Conservation (phyloP, 2,888 invertebrate species). For the Stenodema calcarata region DNA sequence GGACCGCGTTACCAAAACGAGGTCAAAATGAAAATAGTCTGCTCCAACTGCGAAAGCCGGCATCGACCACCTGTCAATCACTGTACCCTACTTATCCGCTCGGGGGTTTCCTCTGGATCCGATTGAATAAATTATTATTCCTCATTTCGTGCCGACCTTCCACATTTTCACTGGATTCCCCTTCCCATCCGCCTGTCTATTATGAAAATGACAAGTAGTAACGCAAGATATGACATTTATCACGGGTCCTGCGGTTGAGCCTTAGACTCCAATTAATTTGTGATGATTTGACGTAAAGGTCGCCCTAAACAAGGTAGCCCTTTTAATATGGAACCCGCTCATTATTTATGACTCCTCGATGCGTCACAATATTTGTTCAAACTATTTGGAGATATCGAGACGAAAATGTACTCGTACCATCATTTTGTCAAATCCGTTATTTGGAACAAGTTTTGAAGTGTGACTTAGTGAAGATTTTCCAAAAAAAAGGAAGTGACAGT, state of each 20-base stretch:
- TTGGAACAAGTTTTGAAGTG: too few species aligned
- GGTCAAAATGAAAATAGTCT: background rate
- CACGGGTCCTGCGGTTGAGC: background rate
- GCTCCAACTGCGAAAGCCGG: background rate
- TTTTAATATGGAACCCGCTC: background rate
- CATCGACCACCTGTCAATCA: background rate
- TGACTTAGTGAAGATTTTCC: too few species aligned
- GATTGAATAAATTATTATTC: background rate
- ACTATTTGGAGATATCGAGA: too few species aligned
- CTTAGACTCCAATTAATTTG: background rate
- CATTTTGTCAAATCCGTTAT: too few species aligned
- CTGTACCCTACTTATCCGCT: background rate
- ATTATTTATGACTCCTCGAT: background rate
- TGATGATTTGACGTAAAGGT: conserved; percentile 4
- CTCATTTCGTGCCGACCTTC: background rate
- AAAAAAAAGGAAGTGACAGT: too few species aligned
- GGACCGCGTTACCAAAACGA: background rate
- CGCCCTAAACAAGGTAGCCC: background rate
- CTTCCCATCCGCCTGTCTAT: background rate
- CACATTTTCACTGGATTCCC: background rate
- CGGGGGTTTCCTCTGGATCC: background rate
- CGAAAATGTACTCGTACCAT: too few species aligned
- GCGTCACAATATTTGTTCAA: too few species aligned
- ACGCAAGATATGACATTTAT: conserved; percentile 12
- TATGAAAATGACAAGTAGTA: conserved; percentile 15